phyloP scores from a whole-genome alignment of 2,888 invertebrate species.

The Plebejus melissa region DNA sequence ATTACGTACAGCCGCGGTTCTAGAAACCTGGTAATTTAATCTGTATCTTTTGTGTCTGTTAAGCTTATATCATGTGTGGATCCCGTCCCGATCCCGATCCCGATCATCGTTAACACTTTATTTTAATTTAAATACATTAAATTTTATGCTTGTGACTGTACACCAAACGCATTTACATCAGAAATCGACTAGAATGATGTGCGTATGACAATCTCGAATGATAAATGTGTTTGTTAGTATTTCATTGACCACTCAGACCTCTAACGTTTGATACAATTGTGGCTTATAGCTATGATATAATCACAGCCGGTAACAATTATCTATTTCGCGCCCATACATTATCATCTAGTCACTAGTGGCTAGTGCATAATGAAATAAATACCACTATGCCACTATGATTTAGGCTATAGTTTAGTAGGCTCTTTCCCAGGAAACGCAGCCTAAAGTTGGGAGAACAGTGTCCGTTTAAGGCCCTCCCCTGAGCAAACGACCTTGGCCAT shows the following conservation, averaged over 20 bases:
- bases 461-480: no score
- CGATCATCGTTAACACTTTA: no score
- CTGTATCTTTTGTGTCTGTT: no score
- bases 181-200: background rate
- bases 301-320: background rate
- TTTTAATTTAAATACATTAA: background rate
- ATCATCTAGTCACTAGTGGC: background rate
- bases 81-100: no score
- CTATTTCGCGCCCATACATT: background rate
- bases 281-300: background rate
- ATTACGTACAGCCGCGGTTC: no score
- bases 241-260: background rate
- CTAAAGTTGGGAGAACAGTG: no score
- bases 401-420: no score
- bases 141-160: background rate
- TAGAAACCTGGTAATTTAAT: no score
- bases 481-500: no score
- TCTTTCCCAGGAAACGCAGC: no score
- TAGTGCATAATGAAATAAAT: background rate
- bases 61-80: no score
- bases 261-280: background rate
- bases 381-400: no score
- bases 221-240: background rate
- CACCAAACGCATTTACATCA: background rate
- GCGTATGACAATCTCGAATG: background rate